Conservation (phyloP, 2,113 vertebrate genomes). For the Esox niger region DNA sequence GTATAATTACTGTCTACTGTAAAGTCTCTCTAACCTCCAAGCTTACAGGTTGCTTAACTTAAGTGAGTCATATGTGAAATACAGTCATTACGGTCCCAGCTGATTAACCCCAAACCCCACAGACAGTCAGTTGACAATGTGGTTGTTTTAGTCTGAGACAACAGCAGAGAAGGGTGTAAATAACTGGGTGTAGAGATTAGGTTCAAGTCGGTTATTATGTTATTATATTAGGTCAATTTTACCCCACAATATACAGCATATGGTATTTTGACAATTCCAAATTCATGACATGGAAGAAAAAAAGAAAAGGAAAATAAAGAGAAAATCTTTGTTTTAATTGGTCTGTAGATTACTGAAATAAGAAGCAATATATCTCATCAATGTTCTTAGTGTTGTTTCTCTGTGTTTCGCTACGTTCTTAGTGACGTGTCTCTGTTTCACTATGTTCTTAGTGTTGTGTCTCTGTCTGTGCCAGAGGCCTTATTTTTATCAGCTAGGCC, state of each 20-base stretch:
- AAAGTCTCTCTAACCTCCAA: neutral
- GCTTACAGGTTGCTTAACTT: constrained; percentile 10
- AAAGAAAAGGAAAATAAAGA: neutral
- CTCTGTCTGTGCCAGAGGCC: constrained; percentile 25
- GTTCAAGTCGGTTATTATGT: neutral
- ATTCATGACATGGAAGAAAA: neutral
- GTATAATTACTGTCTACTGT: constrained; percentile 26
- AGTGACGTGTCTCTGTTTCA: constrained; percentile 6
- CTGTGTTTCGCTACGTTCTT: neutral
- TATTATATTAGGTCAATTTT: neutral
- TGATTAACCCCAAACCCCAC: constrained; percentile 51
- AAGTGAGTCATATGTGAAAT: constrained; percentile 39
- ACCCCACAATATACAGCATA: neutral
- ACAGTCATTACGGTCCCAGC: constrained; percentile 42
- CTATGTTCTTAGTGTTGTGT: neutral
- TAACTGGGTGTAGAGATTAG: neutral
- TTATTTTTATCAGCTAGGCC: constrained; percentile 48
- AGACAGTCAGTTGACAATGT: constrained; percentile 25
- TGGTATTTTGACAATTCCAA: neutral
- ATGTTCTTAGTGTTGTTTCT: too few relatives aligned
- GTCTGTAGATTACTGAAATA: neutral
- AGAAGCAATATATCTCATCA: neutral
- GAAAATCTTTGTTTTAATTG: neutral
- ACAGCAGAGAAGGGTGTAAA: neutral
- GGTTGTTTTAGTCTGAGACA: constrained; percentile 1